Evolutionary conservation across 2,797 vertebrate species (phyloP), one percentile per base, ranked within the genome.

Genomic region (Myotis pilosus): DNA sequence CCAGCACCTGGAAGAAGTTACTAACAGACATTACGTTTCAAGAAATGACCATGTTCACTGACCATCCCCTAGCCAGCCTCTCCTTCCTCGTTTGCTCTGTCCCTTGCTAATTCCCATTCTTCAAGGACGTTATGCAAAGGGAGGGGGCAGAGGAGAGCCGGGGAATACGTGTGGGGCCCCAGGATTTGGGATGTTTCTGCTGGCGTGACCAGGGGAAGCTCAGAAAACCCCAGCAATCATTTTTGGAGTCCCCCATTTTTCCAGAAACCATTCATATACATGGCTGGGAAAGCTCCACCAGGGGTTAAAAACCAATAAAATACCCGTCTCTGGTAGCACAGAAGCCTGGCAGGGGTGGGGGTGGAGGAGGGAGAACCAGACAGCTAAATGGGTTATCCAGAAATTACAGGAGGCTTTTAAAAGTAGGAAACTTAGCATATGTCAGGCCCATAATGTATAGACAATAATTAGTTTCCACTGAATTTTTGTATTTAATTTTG

Each of bases 401-500:
- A 94, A 97, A 96, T 44, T 23, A 16, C 23, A 88, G 87, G 89
- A 93, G 7, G 15, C 64, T 92, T 95, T 96, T 94, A 79, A 92
- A 93, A 72, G 76, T 92, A 93, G 91, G 89, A 80, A 97, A 91
- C 62, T 28, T 95, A 97, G 53, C 92, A 95, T 89, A 93, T 97
- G 95, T 96, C 97, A 97, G 91, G 93, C 87, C 83, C 51, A 28
- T 75, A 97, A 95, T 83, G 92, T 53, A 96, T 60, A 96, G 96
- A 89, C 96, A 97, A 97, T 87, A 88, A 96, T 96, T 97, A 95
- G 95, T 97, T 97, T 94, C 97, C 85, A 92, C 96, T 91, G 94
- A 89, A 97, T 97, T 97, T 94, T 94, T 96, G 91, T 94, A 94
- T 96, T 98, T 97, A 87, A 97, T 97, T 98, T 96, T 79, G 72